Percentiles rank a stretch among this genome's conserved stretches.
Evolutionary conservation across 1,140 invertebrate genomes (phyloP).

Genomic region (Alviniconcha marisindica): DNA sequence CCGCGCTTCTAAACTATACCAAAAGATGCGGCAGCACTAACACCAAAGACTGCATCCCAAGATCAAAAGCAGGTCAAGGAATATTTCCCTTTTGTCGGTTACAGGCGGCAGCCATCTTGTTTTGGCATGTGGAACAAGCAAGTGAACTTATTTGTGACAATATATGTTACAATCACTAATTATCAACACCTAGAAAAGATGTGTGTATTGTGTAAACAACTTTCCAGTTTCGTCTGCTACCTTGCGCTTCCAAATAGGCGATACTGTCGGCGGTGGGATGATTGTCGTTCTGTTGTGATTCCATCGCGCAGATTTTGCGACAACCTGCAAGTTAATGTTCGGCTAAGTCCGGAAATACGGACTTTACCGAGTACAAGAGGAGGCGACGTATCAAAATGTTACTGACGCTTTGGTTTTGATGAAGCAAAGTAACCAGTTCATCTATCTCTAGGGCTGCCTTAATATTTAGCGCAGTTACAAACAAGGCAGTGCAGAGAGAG

Average conservation of each 20-base stretch:
- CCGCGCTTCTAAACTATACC: too few species aligned
- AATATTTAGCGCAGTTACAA: background rate
- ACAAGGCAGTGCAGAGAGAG: background rate
- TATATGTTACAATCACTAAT: background rate
- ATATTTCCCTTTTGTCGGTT: too few species aligned
- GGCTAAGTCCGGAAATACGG: conserved; percentile 37
- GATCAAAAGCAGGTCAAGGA: too few species aligned
- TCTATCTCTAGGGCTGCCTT: background rate
- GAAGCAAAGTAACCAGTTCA: background rate
- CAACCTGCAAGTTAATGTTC: conserved; percentile 48
- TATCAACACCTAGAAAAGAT: background rate
- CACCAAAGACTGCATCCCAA: too few species aligned
- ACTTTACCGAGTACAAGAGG: conserved; percentile 31
- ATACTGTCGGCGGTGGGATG: conserved; percentile 52
- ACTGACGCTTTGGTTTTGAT: background rate
- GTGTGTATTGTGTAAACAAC: background rate
- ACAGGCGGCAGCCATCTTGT: conserved; percentile 24
- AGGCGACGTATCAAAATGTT: background rate
- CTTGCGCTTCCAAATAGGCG: conserved; percentile 41
- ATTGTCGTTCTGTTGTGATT: conserved; percentile 57
- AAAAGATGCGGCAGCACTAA: too few species aligned
- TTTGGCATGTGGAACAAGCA: background rate
- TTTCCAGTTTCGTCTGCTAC: conserved; percentile 38
- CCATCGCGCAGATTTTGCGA: conserved; percentile 60
- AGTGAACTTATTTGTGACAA: background rate